A percentile compares a stretch with the other conserved stretches of the same genome.
phyloP scores from a whole-genome alignment of 2,888 invertebrate genomes.

The Orchesellides sinensis region DNA sequence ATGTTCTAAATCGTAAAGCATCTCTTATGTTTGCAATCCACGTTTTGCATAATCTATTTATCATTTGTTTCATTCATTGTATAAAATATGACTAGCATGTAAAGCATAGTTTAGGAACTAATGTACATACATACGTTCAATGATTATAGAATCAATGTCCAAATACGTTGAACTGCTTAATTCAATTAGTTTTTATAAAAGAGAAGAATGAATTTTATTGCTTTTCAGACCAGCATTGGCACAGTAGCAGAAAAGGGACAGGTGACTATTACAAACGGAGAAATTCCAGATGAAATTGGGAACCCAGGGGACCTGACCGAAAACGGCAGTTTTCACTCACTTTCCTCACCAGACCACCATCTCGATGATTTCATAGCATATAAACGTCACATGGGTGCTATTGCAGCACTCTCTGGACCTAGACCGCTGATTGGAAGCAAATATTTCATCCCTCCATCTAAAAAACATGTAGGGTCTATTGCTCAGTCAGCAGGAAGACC shows the following conservation, averaged over 20 bases:
- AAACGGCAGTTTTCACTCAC: slow-evolving; percentile 7
- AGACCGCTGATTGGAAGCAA: slow-evolving; percentile 42
- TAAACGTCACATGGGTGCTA: slow-evolving; percentile 57
- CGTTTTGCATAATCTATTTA: no score
- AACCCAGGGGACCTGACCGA: background rate
- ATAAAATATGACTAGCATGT: no score
- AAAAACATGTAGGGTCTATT: slow-evolving; percentile 70
- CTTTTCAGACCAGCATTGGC: slow-evolving; percentile 26
- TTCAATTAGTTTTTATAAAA: no score
- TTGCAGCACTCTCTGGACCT: slow-evolving; percentile 51
- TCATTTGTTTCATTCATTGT: no score
- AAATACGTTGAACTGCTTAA: no score
- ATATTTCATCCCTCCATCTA: slow-evolving; percentile 47
- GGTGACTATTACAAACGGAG: slow-evolving; percentile 12
- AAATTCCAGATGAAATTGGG: slow-evolving; percentile 53
- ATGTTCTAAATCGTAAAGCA: no score
- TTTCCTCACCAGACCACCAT: slow-evolving; percentile 12
- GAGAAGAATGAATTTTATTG: no score
- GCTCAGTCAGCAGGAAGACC: slow-evolving; percentile 37
- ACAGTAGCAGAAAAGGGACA: slow-evolving; percentile 30
- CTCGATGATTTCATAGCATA: slow-evolving; percentile 16
- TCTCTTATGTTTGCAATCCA: no score
- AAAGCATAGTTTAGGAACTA: no score
- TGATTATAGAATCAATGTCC: no score
- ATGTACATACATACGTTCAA: no score